Evolutionary conservation across 2,797 vertebrate species (phyloP), one percentile per base, ranked within the genome.

Genomic region (Xenops minutus): DNA sequence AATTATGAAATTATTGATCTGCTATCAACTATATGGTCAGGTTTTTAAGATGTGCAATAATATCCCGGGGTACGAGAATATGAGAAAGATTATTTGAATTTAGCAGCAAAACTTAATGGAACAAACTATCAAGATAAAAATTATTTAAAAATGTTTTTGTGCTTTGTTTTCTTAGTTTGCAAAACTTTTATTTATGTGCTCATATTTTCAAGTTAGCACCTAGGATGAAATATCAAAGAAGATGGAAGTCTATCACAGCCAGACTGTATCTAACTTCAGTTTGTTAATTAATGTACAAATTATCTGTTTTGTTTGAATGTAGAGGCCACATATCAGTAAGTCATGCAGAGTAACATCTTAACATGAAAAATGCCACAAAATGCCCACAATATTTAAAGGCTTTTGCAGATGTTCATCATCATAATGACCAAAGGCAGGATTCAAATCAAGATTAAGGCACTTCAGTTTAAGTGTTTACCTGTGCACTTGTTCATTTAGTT

Each of bases 1-100:
- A 90, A 91, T 93, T 88, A 92, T 85, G 48, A 92, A 84, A 77
- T 39, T 95, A 94, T 95, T 94, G 88, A 90, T 92, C 88, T 52
- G 5, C 8, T 92, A 71, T 73, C 83, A 77, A 3, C 30, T 73
- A 15, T 63, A 56, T 24, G n/a, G 44, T 52, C 15, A 21, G 20
- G 6, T 43, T 94, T 94, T 72, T 54, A 94, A 84, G 29, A 29
- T 55, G 37, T 75, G 12, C 10, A 86, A 56, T 83, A 72, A 81
- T 82, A 90, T 44, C 27, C 34, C 24, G n/a, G 63, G 22, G 7
- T 81, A 58, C 43, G 52, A 41, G 37, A 84, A 66, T 56, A 76
- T 30, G 8, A 74, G 27, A 44, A 32, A 64, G 48, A 61, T 77
- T 93, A 86, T 92, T 96, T 93, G 63, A 92, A 71, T 89, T 82